These are phyloP conservation scores for Noturus placidus DNA, from an alignment of 2,113 vertebrate genomes.

Conservation along the genomic window DNA sequence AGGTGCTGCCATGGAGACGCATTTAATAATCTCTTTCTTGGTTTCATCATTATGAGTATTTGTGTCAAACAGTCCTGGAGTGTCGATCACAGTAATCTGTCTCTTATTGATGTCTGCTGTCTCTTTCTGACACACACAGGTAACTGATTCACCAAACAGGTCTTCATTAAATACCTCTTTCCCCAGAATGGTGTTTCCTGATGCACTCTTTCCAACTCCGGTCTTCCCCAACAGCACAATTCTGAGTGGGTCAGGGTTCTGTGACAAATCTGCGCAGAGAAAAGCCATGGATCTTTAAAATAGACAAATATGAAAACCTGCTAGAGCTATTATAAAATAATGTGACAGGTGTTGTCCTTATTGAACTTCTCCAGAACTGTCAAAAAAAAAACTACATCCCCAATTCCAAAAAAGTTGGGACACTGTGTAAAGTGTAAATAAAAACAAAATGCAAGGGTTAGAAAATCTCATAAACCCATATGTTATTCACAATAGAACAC, in stretches of 20 bases:
- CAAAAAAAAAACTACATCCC: no score
- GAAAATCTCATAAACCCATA: no score
- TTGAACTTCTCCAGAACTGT: no score
- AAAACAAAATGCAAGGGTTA: no score
- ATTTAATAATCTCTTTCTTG: slow-evolving; percentile 40
- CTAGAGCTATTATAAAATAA: neutral
- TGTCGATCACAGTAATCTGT: slow-evolving; percentile 61
- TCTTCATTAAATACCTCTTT: slow-evolving; percentile 11
- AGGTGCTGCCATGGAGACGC: slow-evolving; percentile 57
- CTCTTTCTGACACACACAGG: no score
- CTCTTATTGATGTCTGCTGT: neutral
- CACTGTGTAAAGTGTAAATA: no score
- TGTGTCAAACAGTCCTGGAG: slow-evolving; percentile 68
- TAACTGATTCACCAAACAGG: neutral
- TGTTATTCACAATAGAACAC: no score
- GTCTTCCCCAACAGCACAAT: slow-evolving; percentile 64
- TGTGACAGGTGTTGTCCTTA: no score
- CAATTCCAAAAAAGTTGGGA: no score
- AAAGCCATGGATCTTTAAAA: neutral
- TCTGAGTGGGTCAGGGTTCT: neutral
- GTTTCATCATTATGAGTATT: slow-evolving; percentile 38
- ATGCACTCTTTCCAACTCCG: slow-evolving; percentile 61
- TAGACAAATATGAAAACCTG: neutral
- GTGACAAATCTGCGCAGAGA: neutral
- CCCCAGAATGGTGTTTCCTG: slow-evolving; percentile 64